Conservation (phyloP, 2,888 invertebrate species). For the Agrenia bidenticulata region DNA sequence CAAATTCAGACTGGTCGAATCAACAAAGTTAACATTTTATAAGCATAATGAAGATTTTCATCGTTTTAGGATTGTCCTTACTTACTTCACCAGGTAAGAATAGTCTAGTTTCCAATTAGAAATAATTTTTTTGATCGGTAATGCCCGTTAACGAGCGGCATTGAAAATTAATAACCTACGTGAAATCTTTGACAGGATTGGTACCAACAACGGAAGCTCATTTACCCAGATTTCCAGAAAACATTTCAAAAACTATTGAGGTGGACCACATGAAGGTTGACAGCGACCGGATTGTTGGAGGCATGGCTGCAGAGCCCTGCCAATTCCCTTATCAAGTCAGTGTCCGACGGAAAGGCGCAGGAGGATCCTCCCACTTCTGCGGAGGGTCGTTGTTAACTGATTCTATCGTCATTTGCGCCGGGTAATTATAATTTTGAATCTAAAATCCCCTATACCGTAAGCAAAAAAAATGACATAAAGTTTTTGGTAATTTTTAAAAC, state of each 20-base stretch:
- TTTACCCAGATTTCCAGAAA: constrained; percentile 27
- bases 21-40: too few species aligned
- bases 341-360: constrained; percentile 27
- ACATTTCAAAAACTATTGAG: constrained; percentile 19
- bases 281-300: constrained; percentile 31
- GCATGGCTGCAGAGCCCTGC: constrained; percentile 16
- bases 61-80: too few species aligned
- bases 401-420: constrained; percentile 25
- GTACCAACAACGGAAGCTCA: constrained; percentile 8
- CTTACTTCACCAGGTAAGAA: too few species aligned
- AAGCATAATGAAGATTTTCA: too few species aligned
- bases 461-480: background rate
- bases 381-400: constrained; percentile 24
- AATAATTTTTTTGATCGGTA: too few species aligned
- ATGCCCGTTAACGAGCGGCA: too few species aligned
- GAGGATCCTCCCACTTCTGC: constrained; percentile 33
- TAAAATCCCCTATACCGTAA: too few species aligned
- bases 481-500: background rate
- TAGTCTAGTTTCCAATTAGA: too few species aligned
- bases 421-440: constrained; percentile 4
- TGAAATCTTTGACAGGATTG: too few species aligned
- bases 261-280: constrained; percentile 16
- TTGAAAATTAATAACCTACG: too few species aligned
- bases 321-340: constrained; percentile 34
- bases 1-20: too few species aligned